Percentiles rank a stretch among this genome's conserved stretches.
phyloP scores from a whole-genome alignment of 2,113 vertebrate species.

The Talpa occidentalis region DNA sequence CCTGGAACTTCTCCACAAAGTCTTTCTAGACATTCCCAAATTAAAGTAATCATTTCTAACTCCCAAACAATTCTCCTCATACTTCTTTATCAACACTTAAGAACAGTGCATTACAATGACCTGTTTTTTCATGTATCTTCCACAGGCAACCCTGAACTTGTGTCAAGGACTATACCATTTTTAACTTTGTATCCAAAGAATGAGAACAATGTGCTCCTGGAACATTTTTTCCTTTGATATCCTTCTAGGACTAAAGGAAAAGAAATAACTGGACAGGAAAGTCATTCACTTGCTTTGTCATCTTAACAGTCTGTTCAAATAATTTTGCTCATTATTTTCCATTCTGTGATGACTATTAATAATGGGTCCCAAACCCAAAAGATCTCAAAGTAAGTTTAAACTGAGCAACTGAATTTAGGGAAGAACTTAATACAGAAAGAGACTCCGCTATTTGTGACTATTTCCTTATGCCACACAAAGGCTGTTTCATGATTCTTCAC shows the following conservation, averaged over 20 bases:
- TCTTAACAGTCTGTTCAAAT: conserved; percentile 19
- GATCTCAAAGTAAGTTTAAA: conserved; percentile 10
- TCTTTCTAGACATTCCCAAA: background rate
- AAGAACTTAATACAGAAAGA: background rate
- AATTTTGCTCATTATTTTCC: conserved; percentile 36
- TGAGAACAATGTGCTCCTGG: background rate
- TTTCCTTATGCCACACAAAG: background rate
- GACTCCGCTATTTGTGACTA: background rate
- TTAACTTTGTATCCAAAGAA: conserved; percentile 36
- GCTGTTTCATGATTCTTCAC: background rate
- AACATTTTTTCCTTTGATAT: conserved; percentile 17
- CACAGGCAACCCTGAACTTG: background rate
- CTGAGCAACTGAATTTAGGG: background rate
- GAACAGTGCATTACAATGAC: background rate
- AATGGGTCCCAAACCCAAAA: background rate
- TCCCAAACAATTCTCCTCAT: background rate
- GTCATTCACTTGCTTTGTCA: conserved; percentile 2
- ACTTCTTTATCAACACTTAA: background rate
- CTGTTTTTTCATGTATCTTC: background rate
- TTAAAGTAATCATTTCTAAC: background rate
- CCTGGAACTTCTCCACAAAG: background rate
- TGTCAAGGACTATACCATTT: background rate
- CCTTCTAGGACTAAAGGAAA: conserved; percentile 17
- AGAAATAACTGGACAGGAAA: background rate
- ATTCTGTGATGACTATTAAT: background rate